Base-by-base conservation (phyloP, 2,888 invertebrate species). In the Chrysolina haemoptera region DNA sequence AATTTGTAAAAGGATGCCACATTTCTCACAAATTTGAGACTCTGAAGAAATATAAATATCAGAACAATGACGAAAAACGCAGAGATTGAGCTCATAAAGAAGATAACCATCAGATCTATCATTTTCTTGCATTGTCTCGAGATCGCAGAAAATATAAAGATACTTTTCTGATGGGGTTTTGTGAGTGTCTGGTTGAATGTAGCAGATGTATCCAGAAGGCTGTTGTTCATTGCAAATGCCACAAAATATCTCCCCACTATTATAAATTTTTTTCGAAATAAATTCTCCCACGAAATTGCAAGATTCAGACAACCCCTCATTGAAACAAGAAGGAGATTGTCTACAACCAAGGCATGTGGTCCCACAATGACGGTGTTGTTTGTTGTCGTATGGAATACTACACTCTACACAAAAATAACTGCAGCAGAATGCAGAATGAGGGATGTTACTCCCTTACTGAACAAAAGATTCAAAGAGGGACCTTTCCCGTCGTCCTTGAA, bases 371-470 rank as follows among this genome's bases (percentile, higher is more conserved):
- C 73, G 73, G 0, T 59, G 18, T 18, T 46, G 41, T 27, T 76
- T 78, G 8, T 65, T 10, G n/a, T 81, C 53, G 64, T 75, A 82
- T 0, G 80, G 76, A n/a, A 72, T 63, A n/a, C n/a, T n/a, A n/a
- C n/a, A n/a, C n/a, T n/a, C n/a, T n/a, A n/a, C n/a, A n/a, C n/a
- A n/a, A n/a, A 62, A 82, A 74, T 82, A 84, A 1, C 10, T 40
- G 40, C 77, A 77, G 10, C 71, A 72, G 62, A 83, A 82, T 10
- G 79, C 78, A 8, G 80, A 6, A 81, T 82, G 11, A 81, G 62
- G 46, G 79, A 79, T 1, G 73, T 46, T 3, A 46, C n/a, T n/a
- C n/a, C n/a, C 12, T 8, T 43, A 50, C 79, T 73, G 68, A 76
- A 76, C 0, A 82, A 18, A 18, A 83, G 70, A 76, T 82, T 82